Percentiles rank a stretch among this genome's conserved stretches.
Evolutionary conservation across 2,888 invertebrate genomes (phyloP).

Genomic region (Agonopterix heracliana): DNA sequence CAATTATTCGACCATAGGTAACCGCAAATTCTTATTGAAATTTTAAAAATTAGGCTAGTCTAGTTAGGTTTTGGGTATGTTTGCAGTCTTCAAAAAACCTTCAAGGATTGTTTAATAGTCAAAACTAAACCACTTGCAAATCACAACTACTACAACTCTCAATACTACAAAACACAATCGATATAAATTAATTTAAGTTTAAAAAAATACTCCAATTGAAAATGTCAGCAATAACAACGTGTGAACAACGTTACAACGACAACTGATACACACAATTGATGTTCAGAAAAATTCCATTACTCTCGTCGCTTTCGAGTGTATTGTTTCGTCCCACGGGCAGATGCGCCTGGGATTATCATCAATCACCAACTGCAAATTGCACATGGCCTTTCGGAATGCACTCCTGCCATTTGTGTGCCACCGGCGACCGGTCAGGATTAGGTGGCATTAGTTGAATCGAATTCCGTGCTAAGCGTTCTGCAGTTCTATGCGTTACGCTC

Average conservation of each 20-base stretch:
- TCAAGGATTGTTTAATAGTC: too few species aligned
- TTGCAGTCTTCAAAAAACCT: too few species aligned
- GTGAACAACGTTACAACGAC: constrained; percentile 6
- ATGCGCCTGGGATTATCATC: constrained; percentile 63
- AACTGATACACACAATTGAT: constrained; percentile 18
- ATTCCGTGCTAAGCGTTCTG: constrained; percentile 68
- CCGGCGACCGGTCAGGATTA: constrained; percentile 53
- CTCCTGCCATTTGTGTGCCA: constrained; percentile 58
- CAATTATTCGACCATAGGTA: too few species aligned
- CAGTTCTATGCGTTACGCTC: constrained; percentile 57
- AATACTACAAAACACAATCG: too few species aligned
- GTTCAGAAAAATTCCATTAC: constrained; percentile 32
- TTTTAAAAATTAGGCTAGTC: too few species aligned
- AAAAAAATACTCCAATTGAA: too few species aligned
- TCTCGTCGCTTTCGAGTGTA: constrained; percentile 22
- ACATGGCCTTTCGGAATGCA: constrained; percentile 63
- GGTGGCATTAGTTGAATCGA: constrained; percentile 70
- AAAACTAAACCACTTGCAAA: too few species aligned
- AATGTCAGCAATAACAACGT: too few species aligned
- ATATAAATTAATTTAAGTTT: too few species aligned
- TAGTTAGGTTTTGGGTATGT: too few species aligned
- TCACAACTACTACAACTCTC: too few species aligned
- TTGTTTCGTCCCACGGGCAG: constrained; percentile 48
- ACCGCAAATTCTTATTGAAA: too few species aligned
- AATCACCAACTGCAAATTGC: constrained; percentile 68